phyloP scores from a whole-genome alignment of 2,797 vertebrate genomes.

The Channallabes apus region DNA sequence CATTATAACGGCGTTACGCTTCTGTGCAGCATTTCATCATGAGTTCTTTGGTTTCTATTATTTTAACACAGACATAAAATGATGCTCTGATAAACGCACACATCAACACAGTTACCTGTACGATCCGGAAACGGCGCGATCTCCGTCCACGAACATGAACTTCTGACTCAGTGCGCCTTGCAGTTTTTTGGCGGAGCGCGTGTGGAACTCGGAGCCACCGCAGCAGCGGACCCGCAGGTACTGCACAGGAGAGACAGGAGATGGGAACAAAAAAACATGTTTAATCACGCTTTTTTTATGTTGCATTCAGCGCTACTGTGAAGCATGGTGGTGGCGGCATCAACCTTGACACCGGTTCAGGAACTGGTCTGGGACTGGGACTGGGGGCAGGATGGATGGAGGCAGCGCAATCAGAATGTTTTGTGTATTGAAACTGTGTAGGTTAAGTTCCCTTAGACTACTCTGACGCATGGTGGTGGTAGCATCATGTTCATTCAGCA shows the following conservation, averaged over 20 bases:
- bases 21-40: too few relatives aligned
- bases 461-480: not conserved
- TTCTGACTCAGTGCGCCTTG: conserved; percentile 86
- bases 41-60: too few relatives aligned
- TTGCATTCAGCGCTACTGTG: too few relatives aligned
- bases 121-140: conserved; percentile 89
- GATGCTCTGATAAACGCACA: not conserved
- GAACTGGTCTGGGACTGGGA: too few relatives aligned
- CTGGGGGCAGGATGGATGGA: too few relatives aligned
- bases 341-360: too few relatives aligned
- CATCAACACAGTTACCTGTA: conserved; percentile 74
- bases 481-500: not conserved
- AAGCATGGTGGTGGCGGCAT: too few relatives aligned
- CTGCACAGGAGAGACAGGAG: conserved; percentile 62
- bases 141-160: conserved; percentile 95
- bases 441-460: not conserved
- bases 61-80: too few relatives aligned
- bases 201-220: conserved; percentile 88
- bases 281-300: too few relatives aligned
- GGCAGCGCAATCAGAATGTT: too few relatives aligned
- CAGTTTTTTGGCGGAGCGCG: conserved; percentile 85
- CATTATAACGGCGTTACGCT: too few relatives aligned
- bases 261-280: not conserved
- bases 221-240: conserved; percentile 87
- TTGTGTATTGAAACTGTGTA: too few relatives aligned